Conservation (phyloP, 2,888 invertebrate species). For the Malacosoma neustria region DNA sequence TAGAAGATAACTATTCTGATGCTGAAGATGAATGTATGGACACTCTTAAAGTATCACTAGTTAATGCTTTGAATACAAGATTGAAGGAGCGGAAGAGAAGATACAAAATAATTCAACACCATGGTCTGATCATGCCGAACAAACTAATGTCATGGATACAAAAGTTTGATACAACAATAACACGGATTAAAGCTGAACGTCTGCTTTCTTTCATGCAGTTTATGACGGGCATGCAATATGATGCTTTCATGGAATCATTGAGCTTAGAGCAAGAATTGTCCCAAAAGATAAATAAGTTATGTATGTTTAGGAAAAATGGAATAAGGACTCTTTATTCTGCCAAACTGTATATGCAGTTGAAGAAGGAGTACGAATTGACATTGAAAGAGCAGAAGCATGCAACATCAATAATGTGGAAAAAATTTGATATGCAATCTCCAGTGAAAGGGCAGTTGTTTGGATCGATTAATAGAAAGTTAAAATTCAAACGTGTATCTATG, state of each 20-base stretch:
- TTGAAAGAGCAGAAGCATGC: slow-evolving; percentile 60
- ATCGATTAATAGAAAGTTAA: slow-evolving; percentile 28
- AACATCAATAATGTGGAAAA: slow-evolving; percentile 43
- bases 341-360: slow-evolving; percentile 78
- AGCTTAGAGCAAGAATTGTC: slow-evolving; percentile 81
- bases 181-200: slow-evolving; percentile 71
- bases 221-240: slow-evolving; percentile 81
- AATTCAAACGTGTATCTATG: slow-evolving; percentile 49
- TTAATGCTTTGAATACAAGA: slow-evolving; percentile 84
- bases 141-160: slow-evolving; percentile 81
- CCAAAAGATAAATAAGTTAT: slow-evolving; percentile 75
- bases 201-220: slow-evolving; percentile 85
- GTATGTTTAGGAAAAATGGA: slow-evolving; percentile 81
- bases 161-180: slow-evolving; percentile 79
- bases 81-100: slow-evolving; percentile 83
- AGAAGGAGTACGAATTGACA: slow-evolving; percentile 73
- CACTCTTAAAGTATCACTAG: slow-evolving; percentile 80
- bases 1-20: slow-evolving; percentile 52
- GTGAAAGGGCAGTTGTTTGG: slow-evolving; percentile 28
- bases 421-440: slow-evolving; percentile 47
- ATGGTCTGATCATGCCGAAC: slow-evolving; percentile 85
- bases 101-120: slow-evolving; percentile 81
- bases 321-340: slow-evolving; percentile 78
- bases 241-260: slow-evolving; percentile 84
- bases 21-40: slow-evolving; percentile 73